Evolutionary conservation across 2,113 vertebrate genomes (phyloP).

Genomic region (Varanus salvator): DNA sequence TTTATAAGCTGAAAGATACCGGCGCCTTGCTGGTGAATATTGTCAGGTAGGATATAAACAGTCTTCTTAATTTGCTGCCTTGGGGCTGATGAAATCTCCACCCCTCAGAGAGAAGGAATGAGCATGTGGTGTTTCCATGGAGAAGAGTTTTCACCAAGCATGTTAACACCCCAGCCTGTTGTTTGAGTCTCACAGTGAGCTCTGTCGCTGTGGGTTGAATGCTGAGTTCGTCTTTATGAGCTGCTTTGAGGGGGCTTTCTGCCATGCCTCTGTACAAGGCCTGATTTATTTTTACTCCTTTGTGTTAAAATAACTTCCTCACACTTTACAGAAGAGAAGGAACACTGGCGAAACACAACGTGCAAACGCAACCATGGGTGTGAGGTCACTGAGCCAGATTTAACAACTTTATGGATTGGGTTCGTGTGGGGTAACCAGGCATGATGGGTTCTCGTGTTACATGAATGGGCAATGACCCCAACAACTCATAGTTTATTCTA

Average conservation of each 20-base stretch:
- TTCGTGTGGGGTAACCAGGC: too few relatives aligned
- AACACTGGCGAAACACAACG: not conserved
- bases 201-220: not conserved
- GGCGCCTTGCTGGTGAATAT: conserved; percentile 31
- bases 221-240: not conserved
- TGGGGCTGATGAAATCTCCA: conserved; percentile 50
- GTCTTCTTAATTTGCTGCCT: conserved; percentile 53
- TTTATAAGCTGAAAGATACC: conserved; percentile 51
- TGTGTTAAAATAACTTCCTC: not conserved
- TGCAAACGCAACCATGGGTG: too few relatives aligned
- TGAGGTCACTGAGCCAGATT: not conserved
- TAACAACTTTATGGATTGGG: not conserved
- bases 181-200: not conserved
- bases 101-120: conserved; percentile 30
- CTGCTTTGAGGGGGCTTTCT: not conserved
- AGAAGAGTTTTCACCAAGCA: conserved; percentile 49
- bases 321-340: not conserved
- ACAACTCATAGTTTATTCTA: too few relatives aligned
- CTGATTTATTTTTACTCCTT: not conserved
- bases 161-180: conserved; percentile 10
- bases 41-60: conserved; percentile 37
- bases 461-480: too few relatives aligned
- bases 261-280: not conserved
- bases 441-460: too few relatives aligned
- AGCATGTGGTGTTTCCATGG: conserved; percentile 47